A percentile compares a stretch with the other conserved stretches of the same genome.
Conservation (phyloP, 1,140 invertebrate species). For the Drosophila ogumai region DNA sequence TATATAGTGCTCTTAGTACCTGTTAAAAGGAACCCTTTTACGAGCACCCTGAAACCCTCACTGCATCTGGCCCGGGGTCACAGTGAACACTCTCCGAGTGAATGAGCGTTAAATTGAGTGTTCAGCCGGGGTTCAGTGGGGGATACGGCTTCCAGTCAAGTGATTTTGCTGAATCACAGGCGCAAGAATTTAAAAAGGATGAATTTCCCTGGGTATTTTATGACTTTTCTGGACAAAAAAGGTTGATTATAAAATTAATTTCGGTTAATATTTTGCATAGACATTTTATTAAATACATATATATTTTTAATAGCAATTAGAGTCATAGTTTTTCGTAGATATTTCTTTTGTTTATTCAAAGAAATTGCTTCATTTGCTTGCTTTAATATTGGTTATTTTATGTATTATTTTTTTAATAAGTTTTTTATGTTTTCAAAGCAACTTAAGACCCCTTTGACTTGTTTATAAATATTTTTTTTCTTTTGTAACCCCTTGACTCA, state of each 20-base stretch:
- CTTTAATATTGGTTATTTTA: too few relatives aligned
- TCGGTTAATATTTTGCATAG: background rate
- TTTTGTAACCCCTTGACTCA: background rate
- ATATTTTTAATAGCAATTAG: background rate
- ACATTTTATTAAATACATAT: too few relatives aligned
- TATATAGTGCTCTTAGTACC: background rate
- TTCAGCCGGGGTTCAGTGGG: slow-evolving; percentile 8
- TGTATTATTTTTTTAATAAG: background rate
- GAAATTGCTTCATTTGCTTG: background rate
- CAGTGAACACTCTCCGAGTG: slow-evolving; percentile 31
- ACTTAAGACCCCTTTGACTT: background rate
- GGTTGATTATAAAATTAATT: background rate
- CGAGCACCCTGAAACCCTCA: background rate
- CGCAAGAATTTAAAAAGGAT: background rate
- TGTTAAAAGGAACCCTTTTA: background rate
- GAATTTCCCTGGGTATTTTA: too few relatives aligned
- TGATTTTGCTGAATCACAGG: slow-evolving; percentile 21
- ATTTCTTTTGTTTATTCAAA: background rate
- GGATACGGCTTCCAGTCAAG: slow-evolving; percentile 44
- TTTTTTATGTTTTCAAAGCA: background rate
- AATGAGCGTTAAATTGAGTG: slow-evolving; percentile 45
- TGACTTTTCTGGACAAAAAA: background rate
- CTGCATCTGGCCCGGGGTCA: slow-evolving; percentile 17
- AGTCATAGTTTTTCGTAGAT: background rate
- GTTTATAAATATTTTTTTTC: too few relatives aligned